A percentile compares a stretch with the other conserved stretches of the same genome.
Evolutionary conservation across 2,113 vertebrate genomes (phyloP).

Genomic region (Nerophis ophidion): DNA sequence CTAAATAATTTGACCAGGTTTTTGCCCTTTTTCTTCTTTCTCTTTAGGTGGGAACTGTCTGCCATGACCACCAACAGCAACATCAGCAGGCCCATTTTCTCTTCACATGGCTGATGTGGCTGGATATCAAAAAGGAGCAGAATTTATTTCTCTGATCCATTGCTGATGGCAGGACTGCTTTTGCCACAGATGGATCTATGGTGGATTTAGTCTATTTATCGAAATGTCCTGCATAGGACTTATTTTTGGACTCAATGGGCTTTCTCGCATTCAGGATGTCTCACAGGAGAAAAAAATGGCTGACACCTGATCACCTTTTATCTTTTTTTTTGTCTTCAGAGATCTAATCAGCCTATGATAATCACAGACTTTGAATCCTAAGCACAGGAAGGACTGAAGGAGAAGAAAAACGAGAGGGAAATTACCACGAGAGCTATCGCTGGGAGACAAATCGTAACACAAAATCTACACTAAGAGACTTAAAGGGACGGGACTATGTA

Average conservation of each 20-base stretch:
- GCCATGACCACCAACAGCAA: slow-evolving; percentile 99
- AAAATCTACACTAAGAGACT: slow-evolving; percentile 13
- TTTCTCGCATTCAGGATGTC: slow-evolving; percentile 27
- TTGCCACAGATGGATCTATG: slow-evolving; percentile 35
- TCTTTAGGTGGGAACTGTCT: slow-evolving; percentile 90
- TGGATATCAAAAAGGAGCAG: slow-evolving; percentile 26
- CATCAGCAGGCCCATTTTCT: slow-evolving; percentile 96
- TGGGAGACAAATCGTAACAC: slow-evolving; percentile 32
- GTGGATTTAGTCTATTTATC: slow-evolving; percentile 36
- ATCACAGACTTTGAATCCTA: slow-evolving; percentile 57
- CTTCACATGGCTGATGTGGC: slow-evolving; percentile 81
- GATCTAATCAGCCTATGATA: slow-evolving; percentile 69
- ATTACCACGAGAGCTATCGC: slow-evolving; percentile 22
- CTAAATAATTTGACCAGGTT: not conserved
- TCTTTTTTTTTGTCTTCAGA: slow-evolving; percentile 39
- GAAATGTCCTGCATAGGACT: slow-evolving; percentile 29
- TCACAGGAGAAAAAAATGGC: slow-evolving; percentile 18
- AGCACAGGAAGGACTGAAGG: slow-evolving; percentile 52
- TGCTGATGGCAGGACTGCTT: slow-evolving; percentile 22
- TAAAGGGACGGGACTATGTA: slow-evolving; percentile 13
- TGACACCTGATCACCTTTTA: slow-evolving; percentile 16
- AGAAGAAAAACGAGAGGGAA: slow-evolving; percentile 38
- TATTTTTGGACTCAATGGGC: slow-evolving; percentile 11
- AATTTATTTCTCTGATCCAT: slow-evolving; percentile 26
- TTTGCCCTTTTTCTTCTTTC: not conserved